Evolutionary conservation across 1,140 invertebrate species (phyloP), one percentile per base, ranked within the genome.

Genomic region (Batillaria attramentaria): DNA sequence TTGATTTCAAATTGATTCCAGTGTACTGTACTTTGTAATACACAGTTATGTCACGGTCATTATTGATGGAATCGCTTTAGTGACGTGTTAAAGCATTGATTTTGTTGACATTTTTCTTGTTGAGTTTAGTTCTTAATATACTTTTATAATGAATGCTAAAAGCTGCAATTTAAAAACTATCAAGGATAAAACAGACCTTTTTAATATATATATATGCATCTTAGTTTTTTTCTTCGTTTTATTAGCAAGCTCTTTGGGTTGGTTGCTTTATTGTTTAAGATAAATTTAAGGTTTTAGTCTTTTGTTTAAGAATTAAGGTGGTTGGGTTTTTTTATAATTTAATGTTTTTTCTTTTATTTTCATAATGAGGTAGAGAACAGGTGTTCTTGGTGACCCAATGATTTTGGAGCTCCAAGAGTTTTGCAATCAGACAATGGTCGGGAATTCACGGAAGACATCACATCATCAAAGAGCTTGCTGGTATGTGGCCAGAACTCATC

Each of bases 21-120:
- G 46, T 54, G 46, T 54, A 54, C 46, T 54, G 46, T 54, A n/a
- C 46, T 54, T 54, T 54, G 46, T 54, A 54, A 54, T 54, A 54
- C n/a, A 54, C 46, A 54, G 46, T 54, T 54, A 54, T 54, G 46
- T 54, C 46, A 54, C 16, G 46, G 46, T 54, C n/a, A 54, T 54
- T 54, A 54, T 54, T 54, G 46, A n/a, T 54, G 46, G 46, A 54
- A 54, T 54, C 46, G 46, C 46, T 54, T 54, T 54, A 54, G 46
- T 54, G 46, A 54, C 46, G n/a, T n/a, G 46, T 54, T 54, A 54
- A 54, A 54, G 46, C 46, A 54, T 54, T n/a, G 16, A 54, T 54
- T 54, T 18, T 54, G 46, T 54, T 54, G 46, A 54, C 46, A 54
- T 54, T 54, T 54, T 54, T 54, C 46, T 18, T 54, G 46, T 54